Base-by-base conservation (phyloP, 2,797 vertebrate genomes). In the Coreius guichenoti region DNA sequence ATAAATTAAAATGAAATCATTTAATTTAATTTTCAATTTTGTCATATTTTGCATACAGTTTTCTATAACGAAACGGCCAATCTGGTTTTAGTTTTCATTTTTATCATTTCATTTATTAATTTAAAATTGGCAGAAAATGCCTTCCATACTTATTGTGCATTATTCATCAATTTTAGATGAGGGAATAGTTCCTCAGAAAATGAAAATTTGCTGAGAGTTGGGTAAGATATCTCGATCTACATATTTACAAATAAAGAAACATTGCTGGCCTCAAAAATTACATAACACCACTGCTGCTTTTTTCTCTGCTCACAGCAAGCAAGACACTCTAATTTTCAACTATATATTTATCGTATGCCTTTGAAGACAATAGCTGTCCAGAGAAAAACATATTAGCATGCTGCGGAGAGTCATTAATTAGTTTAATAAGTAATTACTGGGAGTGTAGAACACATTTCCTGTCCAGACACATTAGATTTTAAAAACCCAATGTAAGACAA, bases 391-490 rank as follows among this genome's bases (percentile, higher is more conserved):
- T 43, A 79, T 63, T 79, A 79, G 56, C 39, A 80, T 80, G 77
- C 58, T 49, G 39, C 21, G 6, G 39, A 31, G 61, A 65, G 58
- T 47, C 61, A 80, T 80, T 83, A 36, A 65, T 83, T 83, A 75
- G 43, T 49, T 75, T 65, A 74, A 83, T 74, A 83, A 83, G 72
- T 83, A 75, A 75, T 83, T 67, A 83, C 72, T 63, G 29, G 11
- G 43, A 75, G 23, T 26, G 81, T 75, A 65, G 56, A 83, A 83
- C 70, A 83, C 58, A 65, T 75, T 75, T 83, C 23, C 58, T 65
- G 70, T 67, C 72, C 81, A 83, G 70, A 83, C 70, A 83, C 70
- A 75, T 83, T 65, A 65, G 43, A 29, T 33, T 83, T 83, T 74
- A 83, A 65, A 82, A 83, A 75, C 43, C 21, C 72, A 36, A n/a